phyloP scores from a whole-genome alignment of 2,888 invertebrate genomes.

The Athalia cordata region DNA sequence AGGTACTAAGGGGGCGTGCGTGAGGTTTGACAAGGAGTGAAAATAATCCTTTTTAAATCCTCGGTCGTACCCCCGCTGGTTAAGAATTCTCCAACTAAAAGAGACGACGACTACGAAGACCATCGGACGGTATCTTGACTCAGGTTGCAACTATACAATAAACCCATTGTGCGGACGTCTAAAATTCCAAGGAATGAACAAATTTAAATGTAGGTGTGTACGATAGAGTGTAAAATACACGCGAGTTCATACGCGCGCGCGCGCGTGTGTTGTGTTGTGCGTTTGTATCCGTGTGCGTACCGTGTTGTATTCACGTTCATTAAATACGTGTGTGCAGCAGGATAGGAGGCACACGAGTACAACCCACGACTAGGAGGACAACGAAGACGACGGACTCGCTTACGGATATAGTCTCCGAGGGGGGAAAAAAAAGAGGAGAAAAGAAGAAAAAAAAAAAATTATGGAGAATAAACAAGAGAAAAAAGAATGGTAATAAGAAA shows the following conservation, averaged over 20 bases:
- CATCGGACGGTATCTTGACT: too few species aligned
- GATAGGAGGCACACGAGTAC: slow-evolving; percentile 24
- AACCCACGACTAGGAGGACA: slow-evolving; percentile 36
- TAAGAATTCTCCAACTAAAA: too few species aligned
- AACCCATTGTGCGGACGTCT: slow-evolving; percentile 31
- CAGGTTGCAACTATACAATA: slow-evolving; percentile 31
- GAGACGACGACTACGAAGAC: too few species aligned
- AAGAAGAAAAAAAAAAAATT: not conserved
- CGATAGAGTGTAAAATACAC: too few species aligned
- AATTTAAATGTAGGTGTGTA: slow-evolving; percentile 13
- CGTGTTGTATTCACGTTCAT: not conserved
- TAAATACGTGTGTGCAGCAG: slow-evolving; percentile 24
- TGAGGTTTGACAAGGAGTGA: slow-evolving; percentile 19
- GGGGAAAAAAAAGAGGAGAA: slow-evolving; percentile 8
- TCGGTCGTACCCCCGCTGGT: too few species aligned
- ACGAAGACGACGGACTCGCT: slow-evolving; percentile 27
- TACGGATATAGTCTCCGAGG: slow-evolving; percentile 24
- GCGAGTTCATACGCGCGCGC: too few species aligned
- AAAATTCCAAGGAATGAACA: slow-evolving; percentile 42
- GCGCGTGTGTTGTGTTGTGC: not conserved
- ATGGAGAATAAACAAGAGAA: not conserved
- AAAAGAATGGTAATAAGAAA: slow-evolving; percentile 39
- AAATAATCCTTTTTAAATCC: slow-evolving; percentile 21
- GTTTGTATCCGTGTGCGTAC: not conserved
- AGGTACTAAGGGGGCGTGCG: slow-evolving; percentile 6